These are phyloP conservation scores for Phortica variegata DNA, from an alignment of 1,140 invertebrate genomes.

Conservation along the genomic window DNA sequence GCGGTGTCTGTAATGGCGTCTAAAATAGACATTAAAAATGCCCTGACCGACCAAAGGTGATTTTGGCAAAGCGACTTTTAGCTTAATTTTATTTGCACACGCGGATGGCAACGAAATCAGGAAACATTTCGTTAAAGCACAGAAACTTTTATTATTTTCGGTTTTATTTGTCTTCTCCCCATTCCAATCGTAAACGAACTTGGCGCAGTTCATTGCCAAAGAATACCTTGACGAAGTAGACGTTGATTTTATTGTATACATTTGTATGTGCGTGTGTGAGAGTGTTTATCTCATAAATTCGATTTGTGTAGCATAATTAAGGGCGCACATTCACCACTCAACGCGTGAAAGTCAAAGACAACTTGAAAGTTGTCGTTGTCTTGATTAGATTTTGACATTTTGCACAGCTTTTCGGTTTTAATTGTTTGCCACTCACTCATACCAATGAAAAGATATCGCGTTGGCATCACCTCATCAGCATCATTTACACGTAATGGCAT, in stretches of 20 bases:
- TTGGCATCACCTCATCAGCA: constrained; percentile 55
- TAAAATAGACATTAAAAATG: constrained; percentile 49
- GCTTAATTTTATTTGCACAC: constrained; percentile 6
- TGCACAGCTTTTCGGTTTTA: constrained; percentile 30
- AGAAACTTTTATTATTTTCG: constrained; percentile 54
- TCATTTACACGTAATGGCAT: constrained; percentile 56
- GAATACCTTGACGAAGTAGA: neutral
- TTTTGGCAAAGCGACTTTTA: constrained; percentile 12
- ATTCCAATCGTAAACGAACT: constrained; percentile 5
- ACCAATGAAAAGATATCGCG: constrained; percentile 8
- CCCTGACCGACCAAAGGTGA: neutral
- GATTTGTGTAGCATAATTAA: constrained; percentile 53
- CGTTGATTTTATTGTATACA: too few relatives aligned
- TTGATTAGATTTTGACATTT: constrained; percentile 45
- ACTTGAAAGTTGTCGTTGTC: constrained; percentile 35
- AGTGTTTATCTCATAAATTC: constrained; percentile 49
- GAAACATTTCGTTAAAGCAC: constrained; percentile 13
- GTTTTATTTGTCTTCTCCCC: constrained; percentile 29
- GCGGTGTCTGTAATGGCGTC: constrained; percentile 39
- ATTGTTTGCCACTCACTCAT: constrained; percentile 21
- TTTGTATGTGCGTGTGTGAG: constrained; percentile 6
- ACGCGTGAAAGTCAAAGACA: too few relatives aligned
- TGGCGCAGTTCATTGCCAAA: neutral
- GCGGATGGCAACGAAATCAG: neutral
- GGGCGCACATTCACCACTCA: too few relatives aligned